Conservation (phyloP, 2,113 vertebrate species). For the Xiphophorus hellerii region DNA sequence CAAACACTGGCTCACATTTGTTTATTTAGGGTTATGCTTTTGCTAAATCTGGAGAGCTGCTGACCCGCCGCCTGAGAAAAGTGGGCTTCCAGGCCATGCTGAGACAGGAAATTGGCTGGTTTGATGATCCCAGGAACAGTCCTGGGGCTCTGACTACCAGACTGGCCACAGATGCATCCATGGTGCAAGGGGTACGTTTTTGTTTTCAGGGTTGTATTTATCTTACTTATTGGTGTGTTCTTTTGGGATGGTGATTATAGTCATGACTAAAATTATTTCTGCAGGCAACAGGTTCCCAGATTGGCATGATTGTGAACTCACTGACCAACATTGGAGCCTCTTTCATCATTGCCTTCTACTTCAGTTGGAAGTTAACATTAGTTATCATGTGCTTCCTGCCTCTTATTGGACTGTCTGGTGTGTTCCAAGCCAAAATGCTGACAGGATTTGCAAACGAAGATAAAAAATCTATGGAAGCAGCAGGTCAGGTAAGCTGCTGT, state of each 20-base stretch:
- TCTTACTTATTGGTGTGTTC: not conserved
- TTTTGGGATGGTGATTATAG: not conserved
- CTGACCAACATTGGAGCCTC: slow-evolving; percentile 78
- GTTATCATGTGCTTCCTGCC: slow-evolving; percentile 81
- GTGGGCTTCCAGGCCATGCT: slow-evolving; percentile 81
- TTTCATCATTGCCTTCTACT: slow-evolving; percentile 81
- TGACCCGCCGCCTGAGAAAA: slow-evolving; percentile 80
- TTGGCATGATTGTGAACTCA: slow-evolving; percentile 81
- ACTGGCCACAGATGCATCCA: slow-evolving; percentile 81
- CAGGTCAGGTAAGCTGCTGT: slow-evolving; percentile 72
- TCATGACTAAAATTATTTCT: slow-evolving; percentile 23
- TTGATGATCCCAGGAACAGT: slow-evolving; percentile 79
- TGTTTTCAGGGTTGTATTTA: not conserved
- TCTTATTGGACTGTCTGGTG: slow-evolving; percentile 75
- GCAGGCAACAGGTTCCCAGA: slow-evolving; percentile 82
- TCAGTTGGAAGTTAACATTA: slow-evolving; percentile 83
- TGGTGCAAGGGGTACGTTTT: slow-evolving; percentile 79
- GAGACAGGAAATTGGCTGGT: slow-evolving; percentile 81
- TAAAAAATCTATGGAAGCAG: slow-evolving; percentile 77
- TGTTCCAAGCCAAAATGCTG: slow-evolving; percentile 80
- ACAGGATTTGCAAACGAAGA: slow-evolving; percentile 81
- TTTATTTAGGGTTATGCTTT: slow-evolving; percentile 77
- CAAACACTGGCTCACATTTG: not conserved
- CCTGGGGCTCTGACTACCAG: slow-evolving; percentile 82
- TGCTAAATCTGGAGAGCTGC: slow-evolving; percentile 81